Percentiles rank a stretch among this genome's conserved stretches.
phyloP scores from a whole-genome alignment of 2,888 invertebrate species.

The Noctua comes region DNA sequence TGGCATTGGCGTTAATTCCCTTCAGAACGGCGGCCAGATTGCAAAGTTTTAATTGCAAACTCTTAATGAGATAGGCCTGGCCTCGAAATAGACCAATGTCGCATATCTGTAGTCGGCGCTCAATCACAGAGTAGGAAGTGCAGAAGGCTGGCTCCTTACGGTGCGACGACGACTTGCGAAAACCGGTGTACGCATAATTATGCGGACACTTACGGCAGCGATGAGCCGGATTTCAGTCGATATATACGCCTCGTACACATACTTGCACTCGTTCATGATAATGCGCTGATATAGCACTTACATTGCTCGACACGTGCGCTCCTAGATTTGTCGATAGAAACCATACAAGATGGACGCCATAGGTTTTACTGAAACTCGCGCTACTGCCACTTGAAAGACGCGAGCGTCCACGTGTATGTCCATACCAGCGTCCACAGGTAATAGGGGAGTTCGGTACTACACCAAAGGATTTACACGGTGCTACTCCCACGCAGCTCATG shows the following conservation, averaged over 20 bases:
- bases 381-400: neutral
- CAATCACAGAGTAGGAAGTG: slow-evolving; percentile 26
- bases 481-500: neutral
- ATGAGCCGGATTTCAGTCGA: neutral
- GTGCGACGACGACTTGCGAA: neutral
- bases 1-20: slow-evolving; percentile 78
- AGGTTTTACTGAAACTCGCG: neutral
- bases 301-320: neutral
- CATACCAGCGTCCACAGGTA: neutral
- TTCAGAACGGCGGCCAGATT: slow-evolving; percentile 78
- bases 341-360: neutral
- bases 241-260: neutral
- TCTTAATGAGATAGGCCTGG: slow-evolving; percentile 83
- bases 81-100: slow-evolving; percentile 73
- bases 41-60: slow-evolving; percentile 86
- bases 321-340: neutral
- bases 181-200: neutral
- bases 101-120: slow-evolving; percentile 55
- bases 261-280: neutral
- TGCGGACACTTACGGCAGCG: neutral
- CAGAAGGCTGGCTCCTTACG: slow-evolving; percentile 20
- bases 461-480: neutral
- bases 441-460: neutral
- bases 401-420: neutral
- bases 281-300: neutral